Evolutionary conservation across 2,888 invertebrate species (phyloP).

Genomic region (Mimas tiliae): DNA sequence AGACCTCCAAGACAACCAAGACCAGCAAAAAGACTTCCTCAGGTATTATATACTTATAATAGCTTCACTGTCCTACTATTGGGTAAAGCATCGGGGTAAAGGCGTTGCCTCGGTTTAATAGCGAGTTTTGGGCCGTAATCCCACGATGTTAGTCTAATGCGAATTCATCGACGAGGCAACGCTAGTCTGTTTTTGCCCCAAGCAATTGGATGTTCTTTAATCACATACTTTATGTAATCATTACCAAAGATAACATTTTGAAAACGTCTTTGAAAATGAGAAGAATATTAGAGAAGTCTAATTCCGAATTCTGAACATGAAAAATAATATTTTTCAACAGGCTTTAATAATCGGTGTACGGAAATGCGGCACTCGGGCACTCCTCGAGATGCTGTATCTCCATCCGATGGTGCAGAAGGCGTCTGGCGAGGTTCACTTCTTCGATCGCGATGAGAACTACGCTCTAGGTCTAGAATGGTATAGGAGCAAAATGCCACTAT

Average conservation of each 20-base stretch:
- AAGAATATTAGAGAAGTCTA: too few species aligned
- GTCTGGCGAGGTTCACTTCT: slow-evolving; percentile 98
- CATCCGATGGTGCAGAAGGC: slow-evolving; percentile 97
- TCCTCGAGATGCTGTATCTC: slow-evolving; percentile 97
- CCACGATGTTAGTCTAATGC: too few species aligned
- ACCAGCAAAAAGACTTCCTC: slow-evolving; percentile 77
- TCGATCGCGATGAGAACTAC: slow-evolving; percentile 97
- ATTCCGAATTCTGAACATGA: too few species aligned
- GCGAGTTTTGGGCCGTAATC: too few species aligned
- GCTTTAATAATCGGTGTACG: slow-evolving; percentile 97
- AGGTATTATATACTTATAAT: slow-evolving; percentile 70
- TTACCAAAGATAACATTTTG: too few species aligned
- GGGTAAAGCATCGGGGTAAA: too few species aligned
- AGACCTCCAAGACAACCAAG: slow-evolving; percentile 69
- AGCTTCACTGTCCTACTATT: not conserved
- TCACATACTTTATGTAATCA: too few species aligned
- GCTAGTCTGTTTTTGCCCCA: too few species aligned
- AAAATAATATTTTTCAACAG: slow-evolving; percentile 59
- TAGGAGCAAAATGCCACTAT: slow-evolving; percentile 96
- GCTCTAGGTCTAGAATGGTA: slow-evolving; percentile 97
- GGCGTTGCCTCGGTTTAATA: too few species aligned
- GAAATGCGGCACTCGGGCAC: slow-evolving; percentile 98
- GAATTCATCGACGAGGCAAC: too few species aligned
- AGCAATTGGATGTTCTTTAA: too few species aligned
- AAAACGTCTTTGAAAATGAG: too few species aligned